A percentile compares a stretch with the other conserved stretches of the same genome.
Conservation (phyloP, 2,888 invertebrate genomes). For the Oligia fasciuncula region DNA sequence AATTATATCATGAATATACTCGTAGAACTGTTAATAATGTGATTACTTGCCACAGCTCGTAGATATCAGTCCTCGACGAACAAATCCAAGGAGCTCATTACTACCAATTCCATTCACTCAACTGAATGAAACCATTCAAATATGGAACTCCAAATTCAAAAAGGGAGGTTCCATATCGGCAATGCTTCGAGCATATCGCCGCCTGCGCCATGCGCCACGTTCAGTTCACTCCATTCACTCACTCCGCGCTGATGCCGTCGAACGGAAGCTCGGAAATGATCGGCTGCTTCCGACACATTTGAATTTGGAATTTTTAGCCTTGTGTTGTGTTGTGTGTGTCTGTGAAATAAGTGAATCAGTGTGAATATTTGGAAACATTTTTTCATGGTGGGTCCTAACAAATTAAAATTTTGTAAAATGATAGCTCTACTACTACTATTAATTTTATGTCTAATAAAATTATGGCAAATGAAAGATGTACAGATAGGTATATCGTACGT, state of each 20-base stretch:
- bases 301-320: conserved; percentile 45
- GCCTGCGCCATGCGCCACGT: conserved; percentile 51
- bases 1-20: not conserved
- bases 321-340: conserved; percentile 55
- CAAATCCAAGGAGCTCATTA: not conserved
- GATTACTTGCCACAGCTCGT: not conserved
- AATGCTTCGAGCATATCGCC: conserved; percentile 73
- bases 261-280: conserved; percentile 64
- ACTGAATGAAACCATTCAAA: conserved; percentile 22
- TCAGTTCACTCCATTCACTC: conserved; percentile 60
- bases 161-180: conserved; percentile 73
- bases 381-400: conserved; percentile 25
- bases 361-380: conserved; percentile 13
- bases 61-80: not conserved
- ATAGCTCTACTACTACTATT: no score
- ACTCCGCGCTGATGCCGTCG: conserved; percentile 68
- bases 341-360: conserved; percentile 26
- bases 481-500: not conserved
- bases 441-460: not conserved
- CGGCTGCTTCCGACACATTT: conserved; percentile 55
- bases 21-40: not conserved
- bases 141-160: conserved; percentile 51
- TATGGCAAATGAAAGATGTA: not conserved
- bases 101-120: not conserved
- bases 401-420: not conserved